phyloP scores from a whole-genome alignment of 2,888 invertebrate genomes.

The Ormyrus pomaceus region DNA sequence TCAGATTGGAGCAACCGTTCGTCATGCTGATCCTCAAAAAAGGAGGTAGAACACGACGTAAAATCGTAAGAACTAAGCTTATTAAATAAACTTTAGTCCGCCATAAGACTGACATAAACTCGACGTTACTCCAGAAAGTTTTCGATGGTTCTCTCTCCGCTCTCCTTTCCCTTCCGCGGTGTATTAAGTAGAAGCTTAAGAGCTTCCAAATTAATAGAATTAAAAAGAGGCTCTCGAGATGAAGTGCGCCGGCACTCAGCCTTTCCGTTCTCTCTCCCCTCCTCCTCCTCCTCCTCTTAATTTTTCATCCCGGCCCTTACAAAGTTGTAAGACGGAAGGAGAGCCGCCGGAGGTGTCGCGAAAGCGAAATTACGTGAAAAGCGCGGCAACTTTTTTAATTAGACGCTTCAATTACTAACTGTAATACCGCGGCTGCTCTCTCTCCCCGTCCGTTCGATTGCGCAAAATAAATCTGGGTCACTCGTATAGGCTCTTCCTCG shows the following conservation, averaged over 20 bases:
- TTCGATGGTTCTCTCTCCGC: not conserved
- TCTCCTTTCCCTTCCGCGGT: not conserved
- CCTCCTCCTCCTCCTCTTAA: not conserved
- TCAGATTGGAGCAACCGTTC: too few relatives aligned
- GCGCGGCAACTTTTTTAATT: too few relatives aligned
- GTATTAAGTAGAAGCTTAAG: slow-evolving; percentile 39
- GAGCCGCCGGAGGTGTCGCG: too few relatives aligned
- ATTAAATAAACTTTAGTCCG: slow-evolving; percentile 44
- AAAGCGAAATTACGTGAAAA: too few relatives aligned
- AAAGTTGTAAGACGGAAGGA: not conserved
- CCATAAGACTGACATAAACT: slow-evolving; percentile 6
- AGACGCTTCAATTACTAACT: too few relatives aligned
- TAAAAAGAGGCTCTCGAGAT: slow-evolving; percentile 18
- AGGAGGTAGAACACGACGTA: too few relatives aligned
- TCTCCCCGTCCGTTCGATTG: too few relatives aligned
- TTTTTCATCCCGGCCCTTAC: not conserved
- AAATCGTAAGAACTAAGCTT: slow-evolving; percentile 38
- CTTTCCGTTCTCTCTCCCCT: not conserved
- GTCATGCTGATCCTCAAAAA: too few relatives aligned
- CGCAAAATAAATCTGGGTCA: too few relatives aligned
- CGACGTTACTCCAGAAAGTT: slow-evolving; percentile 6
- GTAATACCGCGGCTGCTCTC: too few relatives aligned
- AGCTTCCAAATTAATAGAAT: slow-evolving; percentile 47
- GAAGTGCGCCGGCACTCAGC: not conserved
- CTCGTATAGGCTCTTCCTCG: too few relatives aligned